phyloP scores from a whole-genome alignment of 1,140 invertebrate species.

The Hesperophylax magnus region DNA sequence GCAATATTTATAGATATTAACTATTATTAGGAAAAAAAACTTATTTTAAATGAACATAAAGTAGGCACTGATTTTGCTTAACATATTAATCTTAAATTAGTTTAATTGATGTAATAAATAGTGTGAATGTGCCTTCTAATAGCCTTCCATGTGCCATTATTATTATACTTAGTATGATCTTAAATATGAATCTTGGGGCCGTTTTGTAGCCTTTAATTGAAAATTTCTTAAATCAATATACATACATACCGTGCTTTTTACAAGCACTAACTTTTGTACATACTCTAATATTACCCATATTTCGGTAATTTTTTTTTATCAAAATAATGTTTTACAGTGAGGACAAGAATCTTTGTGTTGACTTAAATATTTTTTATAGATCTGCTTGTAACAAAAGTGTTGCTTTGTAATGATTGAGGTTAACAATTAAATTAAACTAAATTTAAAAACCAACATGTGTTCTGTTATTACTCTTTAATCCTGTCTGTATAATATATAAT shows the following conservation, averaged over 20 bases:
- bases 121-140: constrained; percentile 21
- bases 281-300: background rate
- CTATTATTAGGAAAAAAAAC: background rate
- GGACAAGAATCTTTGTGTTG: background rate
- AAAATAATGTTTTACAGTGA: constrained; percentile 14
- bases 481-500: too few relatives aligned
- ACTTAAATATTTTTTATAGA: background rate
- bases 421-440: constrained; percentile 23
- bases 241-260: background rate
- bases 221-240: background rate
- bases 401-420: constrained; percentile 27
- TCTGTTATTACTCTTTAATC: background rate
- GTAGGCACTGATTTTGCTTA: constrained; percentile 32
- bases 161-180: background rate
- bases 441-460: constrained; percentile 3
- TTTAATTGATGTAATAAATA: background rate
- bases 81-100: constrained; percentile 22
- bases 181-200: background rate
- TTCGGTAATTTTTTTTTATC: too few relatives aligned
- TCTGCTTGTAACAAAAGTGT: constrained; percentile 9
- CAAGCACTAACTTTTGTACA: constrained; percentile 23
- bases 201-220: background rate
- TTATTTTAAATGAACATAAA: constrained; percentile 7
- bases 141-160: constrained; percentile 25
- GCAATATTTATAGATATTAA: constrained; percentile 25